Percentiles rank a stretch among this genome's conserved stretches.
These are phyloP conservation scores for Hemicordylus capensis DNA, from an alignment of 2,113 vertebrate species.

Conservation along the genomic window DNA sequence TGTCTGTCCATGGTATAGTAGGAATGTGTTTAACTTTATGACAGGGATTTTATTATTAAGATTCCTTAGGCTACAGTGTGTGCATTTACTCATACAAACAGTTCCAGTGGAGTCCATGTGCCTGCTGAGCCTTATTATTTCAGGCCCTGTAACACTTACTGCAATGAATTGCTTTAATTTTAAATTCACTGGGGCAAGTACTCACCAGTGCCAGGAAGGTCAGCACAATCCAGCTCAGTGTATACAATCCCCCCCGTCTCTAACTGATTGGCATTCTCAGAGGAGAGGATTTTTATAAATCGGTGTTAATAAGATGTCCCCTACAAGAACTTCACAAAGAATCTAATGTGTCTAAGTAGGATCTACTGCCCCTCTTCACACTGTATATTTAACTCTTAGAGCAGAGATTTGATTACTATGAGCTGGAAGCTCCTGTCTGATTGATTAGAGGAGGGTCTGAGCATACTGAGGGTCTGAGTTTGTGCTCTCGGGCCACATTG, in stretches of 20 bases:
- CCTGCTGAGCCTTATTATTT: conserved; percentile 57
- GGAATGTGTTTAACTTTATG: conserved; percentile 51
- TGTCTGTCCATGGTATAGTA: conserved; percentile 28
- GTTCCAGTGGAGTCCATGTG: conserved; percentile 53
- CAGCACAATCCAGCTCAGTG: conserved; percentile 26
- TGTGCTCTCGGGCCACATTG: conserved; percentile 38
- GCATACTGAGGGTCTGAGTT: conserved; percentile 39
- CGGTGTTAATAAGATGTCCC: conserved; percentile 45
- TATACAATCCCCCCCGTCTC: neutral
- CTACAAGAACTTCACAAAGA: conserved; percentile 53
- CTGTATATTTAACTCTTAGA: neutral
- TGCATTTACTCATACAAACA: conserved; percentile 33
- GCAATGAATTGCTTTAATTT: conserved; percentile 56
- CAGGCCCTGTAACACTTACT: conserved; percentile 56
- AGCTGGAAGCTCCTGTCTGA: conserved; percentile 18
- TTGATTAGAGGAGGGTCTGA: conserved; percentile 12
- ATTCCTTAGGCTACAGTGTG: conserved; percentile 46
- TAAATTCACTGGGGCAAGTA: conserved; percentile 55
- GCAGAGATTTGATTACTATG: neutral
- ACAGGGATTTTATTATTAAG: conserved; percentile 58
- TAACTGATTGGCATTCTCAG: conserved; percentile 47
- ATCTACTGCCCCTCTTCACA: conserved; percentile 15
- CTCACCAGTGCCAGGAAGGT: conserved; percentile 59
- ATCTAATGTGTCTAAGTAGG: conserved; percentile 52
- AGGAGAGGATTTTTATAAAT: conserved; percentile 50